phyloP scores from a whole-genome alignment of 2,888 invertebrate genomes.

The Ochlodes sylvanus region DNA sequence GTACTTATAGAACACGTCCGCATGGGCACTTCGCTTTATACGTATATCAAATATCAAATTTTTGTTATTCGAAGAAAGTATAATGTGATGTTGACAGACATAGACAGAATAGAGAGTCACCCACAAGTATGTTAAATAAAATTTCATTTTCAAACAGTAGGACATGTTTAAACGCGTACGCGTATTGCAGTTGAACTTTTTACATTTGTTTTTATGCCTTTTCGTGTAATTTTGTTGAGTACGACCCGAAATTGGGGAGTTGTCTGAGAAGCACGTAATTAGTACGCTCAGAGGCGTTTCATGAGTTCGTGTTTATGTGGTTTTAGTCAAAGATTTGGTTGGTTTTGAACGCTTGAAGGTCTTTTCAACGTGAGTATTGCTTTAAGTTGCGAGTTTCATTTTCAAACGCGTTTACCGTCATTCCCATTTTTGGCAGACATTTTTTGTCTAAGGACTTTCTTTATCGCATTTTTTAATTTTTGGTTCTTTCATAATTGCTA shows the following conservation, averaged over 20 bases:
- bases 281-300: slow-evolving; percentile 28
- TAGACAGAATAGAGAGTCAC: too few relatives aligned
- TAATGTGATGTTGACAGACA: too few relatives aligned
- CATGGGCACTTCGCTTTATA: too few relatives aligned
- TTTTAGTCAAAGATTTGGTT: slow-evolving; percentile 21
- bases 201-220: slow-evolving; percentile 37
- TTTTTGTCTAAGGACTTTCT: not conserved
- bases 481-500: not conserved
- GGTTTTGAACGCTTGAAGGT: slow-evolving; percentile 10
- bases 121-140: too few relatives aligned
- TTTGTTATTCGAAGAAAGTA: too few relatives aligned
- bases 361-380: not conserved
- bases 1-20: too few relatives aligned
- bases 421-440: not conserved
- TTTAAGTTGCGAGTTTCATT: not conserved
- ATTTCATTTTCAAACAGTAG: too few relatives aligned
- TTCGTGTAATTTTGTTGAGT: slow-evolving; percentile 28
- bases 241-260: slow-evolving; percentile 35
- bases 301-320: slow-evolving; percentile 8
- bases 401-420: not conserved
- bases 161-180: slow-evolving; percentile 39
- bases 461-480: not conserved
- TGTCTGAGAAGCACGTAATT: slow-evolving; percentile 43
- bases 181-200: slow-evolving; percentile 48
- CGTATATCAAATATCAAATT: too few relatives aligned